phyloP scores from a whole-genome alignment of 2,797 vertebrate species.

The Poecilia wingei region DNA sequence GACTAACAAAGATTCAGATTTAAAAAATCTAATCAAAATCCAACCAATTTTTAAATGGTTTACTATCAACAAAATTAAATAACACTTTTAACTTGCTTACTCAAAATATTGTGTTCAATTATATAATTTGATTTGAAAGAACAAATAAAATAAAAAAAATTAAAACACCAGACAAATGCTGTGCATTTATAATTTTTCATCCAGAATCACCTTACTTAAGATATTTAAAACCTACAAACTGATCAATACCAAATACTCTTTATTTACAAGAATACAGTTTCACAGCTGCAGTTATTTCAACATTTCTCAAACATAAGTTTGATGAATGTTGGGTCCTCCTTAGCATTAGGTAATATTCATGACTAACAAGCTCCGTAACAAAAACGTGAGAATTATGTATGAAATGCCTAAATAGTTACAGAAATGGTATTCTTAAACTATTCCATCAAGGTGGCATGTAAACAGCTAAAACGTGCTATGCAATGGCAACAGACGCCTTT shows the following conservation, averaged over 20 bases:
- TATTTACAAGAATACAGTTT: background rate
- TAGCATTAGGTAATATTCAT: background rate
- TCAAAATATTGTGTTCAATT: background rate
- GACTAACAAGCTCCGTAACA: background rate
- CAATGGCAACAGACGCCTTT: background rate
- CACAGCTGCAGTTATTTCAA: background rate
- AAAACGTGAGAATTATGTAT: background rate
- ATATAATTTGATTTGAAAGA: background rate
- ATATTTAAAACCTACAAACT: background rate
- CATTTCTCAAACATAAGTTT: background rate
- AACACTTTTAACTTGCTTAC: background rate
- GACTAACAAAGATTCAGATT: background rate
- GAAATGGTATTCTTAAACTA: background rate
- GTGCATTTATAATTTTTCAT: background rate
- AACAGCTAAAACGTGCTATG: background rate
- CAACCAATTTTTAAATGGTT: background rate
- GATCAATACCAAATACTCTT: background rate
- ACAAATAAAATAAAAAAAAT: background rate
- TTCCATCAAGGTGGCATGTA: background rate
- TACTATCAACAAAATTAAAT: background rate
- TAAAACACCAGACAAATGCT: background rate
- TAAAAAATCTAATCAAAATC: background rate
- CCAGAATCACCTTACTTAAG: background rate
- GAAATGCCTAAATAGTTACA: background rate
- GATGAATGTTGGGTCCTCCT: background rate